Evolutionary conservation across 2,797 vertebrate genomes (phyloP).

Genomic region (Girardinus metallicus): DNA sequence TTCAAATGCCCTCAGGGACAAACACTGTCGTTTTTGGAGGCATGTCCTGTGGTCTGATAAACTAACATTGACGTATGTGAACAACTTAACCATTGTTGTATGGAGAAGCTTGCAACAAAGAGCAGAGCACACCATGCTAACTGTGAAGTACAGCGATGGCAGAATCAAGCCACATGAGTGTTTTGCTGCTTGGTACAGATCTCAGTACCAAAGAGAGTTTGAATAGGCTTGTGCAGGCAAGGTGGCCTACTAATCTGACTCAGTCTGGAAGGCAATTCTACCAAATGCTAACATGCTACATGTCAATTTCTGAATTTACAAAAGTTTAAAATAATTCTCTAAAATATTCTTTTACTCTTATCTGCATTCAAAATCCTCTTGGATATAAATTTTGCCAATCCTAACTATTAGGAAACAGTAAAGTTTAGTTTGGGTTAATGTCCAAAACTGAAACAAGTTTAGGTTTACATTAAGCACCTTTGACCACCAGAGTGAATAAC

Average conservation of each 20-base stretch:
- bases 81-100: neutral
- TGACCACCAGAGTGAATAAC: neutral
- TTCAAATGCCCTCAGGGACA: neutral
- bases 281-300: neutral
- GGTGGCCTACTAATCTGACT: neutral
- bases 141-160: neutral
- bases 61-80: neutral
- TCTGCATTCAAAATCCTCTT: neutral
- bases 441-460: neutral
- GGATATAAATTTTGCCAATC: neutral
- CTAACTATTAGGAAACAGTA: neutral
- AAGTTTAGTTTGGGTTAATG: neutral
- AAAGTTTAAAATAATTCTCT: neutral
- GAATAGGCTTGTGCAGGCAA: neutral
- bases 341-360: neutral
- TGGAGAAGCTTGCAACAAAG: neutral
- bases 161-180: neutral
- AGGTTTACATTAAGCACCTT: neutral
- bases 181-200: neutral
- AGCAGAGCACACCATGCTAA: neutral
- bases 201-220: neutral
- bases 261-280: neutral
- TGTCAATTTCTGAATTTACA: neutral
- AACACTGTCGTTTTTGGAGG: neutral
- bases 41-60: neutral